Base-by-base conservation (phyloP, 2,888 invertebrate genomes). In the Nebria salina region DNA sequence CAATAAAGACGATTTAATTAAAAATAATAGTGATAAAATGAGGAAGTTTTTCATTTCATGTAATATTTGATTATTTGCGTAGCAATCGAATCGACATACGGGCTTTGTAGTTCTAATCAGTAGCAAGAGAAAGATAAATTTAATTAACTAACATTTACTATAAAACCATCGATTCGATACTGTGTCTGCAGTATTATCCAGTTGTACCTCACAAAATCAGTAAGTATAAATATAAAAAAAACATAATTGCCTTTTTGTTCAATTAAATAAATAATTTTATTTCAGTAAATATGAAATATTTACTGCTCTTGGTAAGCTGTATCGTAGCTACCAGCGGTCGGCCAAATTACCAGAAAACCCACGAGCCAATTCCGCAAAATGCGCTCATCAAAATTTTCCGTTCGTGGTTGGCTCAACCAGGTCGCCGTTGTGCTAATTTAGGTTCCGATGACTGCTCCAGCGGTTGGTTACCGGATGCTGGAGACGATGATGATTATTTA, bases 381-480 rank as follows among this genome's bases (percentile, higher is more conserved):
- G 8, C 54, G 13, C 54, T 54, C 8, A 54, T 54, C 1, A 5
- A 54, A 8, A 1, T 54, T 11, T 54, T 54, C 54, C 54, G 54
- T 54, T 54, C 54, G 13, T 54, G 54, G 54, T 54, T 54, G 54
- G 54, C 54, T 54, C 54, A 54, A 54, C 54, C 54, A 8, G 13
- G 13, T 13, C 54, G 54, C 54, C 54, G 54, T 6, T 77, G 77
- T 15, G 70, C 72, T 6, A 77, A 77, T 54, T 8, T 77, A n/a
- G 77, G 77, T 7, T 66, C 68, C 2, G 77, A 77, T 77, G 77
- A 76, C n/a, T 76, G 76, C 65, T 64, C 76, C 25, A 76, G 65
- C 25, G 34, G 65, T 25, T 76, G 64, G 20, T 15, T 76, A 1
- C 76, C 76, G 3, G 76, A 34, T 26, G 76, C 76, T 34, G 76